Conservation (phyloP, 2,113 vertebrate species). For the Catharus fuscescens region DNA sequence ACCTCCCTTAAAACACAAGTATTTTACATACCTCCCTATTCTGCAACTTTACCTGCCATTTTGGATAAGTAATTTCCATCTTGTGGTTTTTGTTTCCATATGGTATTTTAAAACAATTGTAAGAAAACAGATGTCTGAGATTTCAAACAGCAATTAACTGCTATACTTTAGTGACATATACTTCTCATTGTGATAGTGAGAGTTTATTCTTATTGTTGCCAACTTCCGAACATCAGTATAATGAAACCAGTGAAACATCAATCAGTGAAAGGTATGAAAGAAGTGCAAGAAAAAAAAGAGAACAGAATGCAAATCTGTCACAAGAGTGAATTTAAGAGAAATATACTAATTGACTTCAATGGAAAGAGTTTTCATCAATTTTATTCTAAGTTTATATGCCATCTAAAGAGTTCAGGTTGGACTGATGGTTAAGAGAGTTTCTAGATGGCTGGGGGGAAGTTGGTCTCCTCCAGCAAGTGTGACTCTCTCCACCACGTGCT, state of each 20-base stretch:
- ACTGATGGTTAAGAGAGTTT: not conserved
- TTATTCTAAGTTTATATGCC: not conserved
- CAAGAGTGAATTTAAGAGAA: not conserved
- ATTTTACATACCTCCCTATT: not conserved
- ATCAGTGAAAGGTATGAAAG: not conserved
- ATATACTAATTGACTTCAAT: not conserved
- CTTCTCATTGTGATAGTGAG: constrained; percentile 6
- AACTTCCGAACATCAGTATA: not conserved
- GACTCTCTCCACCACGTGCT: not conserved
- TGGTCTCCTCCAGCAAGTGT: not conserved
- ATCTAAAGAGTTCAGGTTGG: not conserved
- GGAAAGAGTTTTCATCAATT: not conserved
- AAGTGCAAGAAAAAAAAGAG: not conserved
- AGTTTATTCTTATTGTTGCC: not conserved
- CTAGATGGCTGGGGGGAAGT: not conserved
- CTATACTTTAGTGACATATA: constrained; percentile 8
- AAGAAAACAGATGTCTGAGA: constrained; percentile 46
- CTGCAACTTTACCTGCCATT: constrained; percentile 28
- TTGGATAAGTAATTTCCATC: constrained; percentile 14
- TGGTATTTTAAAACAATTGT: constrained; percentile 24
- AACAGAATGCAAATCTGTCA: not conserved
- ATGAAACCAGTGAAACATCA: constrained; percentile 23
- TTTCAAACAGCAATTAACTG: constrained; percentile 52
- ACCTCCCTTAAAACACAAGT: not conserved
- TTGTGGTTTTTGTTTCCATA: constrained; percentile 21